phyloP scores from a whole-genome alignment of 2,888 invertebrate genomes.

The Pristionchus fissidentatus region DNA sequence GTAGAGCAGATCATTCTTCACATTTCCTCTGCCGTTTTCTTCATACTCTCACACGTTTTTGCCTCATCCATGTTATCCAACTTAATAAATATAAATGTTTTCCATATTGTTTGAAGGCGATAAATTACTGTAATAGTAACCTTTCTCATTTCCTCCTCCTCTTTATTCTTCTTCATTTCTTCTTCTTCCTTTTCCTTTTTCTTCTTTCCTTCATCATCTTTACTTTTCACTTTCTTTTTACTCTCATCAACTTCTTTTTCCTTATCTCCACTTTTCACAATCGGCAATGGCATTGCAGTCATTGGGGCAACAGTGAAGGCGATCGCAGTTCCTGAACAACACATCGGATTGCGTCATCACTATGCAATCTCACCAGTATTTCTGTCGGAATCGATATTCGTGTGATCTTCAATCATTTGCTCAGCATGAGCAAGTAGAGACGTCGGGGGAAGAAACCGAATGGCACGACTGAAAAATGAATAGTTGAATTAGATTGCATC shows the following conservation, averaged over 20 bases:
- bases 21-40: slow-evolving; percentile 27
- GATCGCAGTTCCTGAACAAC: not conserved
- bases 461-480: slow-evolving; percentile 12
- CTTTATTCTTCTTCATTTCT: slow-evolving; percentile 4
- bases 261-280: not conserved
- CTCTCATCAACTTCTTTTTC: not conserved
- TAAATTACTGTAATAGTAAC: not conserved
- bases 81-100: not conserved
- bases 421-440: not conserved
- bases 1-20: not conserved
- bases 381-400: not conserved
- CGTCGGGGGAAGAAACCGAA: slow-evolving; percentile 24
- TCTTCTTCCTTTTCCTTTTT: slow-evolving; percentile 50
- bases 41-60: not conserved
- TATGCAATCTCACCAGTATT: too few species aligned
- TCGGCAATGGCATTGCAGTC: slow-evolving; percentile 20
- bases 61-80: not conserved
- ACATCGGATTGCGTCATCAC: not conserved
- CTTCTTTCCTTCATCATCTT: not conserved
- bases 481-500: not conserved
- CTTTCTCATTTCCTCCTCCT: not conserved
- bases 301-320: not conserved
- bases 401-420: not conserved
- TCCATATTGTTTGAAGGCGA: too few species aligned
- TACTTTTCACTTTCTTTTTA: not conserved